A percentile compares a stretch with the other conserved stretches of the same genome.
These are phyloP conservation scores for Actias luna DNA, from an alignment of 2,888 invertebrate genomes.

Conservation along the genomic window DNA sequence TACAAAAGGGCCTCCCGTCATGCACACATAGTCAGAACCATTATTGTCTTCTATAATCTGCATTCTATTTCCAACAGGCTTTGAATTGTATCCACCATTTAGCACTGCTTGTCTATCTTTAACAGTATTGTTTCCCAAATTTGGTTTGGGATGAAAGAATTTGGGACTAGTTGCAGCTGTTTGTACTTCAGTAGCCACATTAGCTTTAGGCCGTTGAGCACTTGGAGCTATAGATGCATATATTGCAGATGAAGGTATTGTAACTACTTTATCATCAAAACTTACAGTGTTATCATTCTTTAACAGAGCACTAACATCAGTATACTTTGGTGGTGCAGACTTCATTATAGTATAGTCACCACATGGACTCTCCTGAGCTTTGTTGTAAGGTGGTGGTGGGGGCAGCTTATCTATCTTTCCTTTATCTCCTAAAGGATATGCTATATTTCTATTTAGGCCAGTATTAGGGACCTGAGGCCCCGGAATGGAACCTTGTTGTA, in stretches of 20 bases:
- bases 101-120: constrained; percentile 61
- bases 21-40: constrained; percentile 91
- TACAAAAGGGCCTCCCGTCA: constrained; percentile 87
- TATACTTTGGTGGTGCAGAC: constrained; percentile 75
- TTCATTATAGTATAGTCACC: constrained; percentile 77
- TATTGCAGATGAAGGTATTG: constrained; percentile 75
- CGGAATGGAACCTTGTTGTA: constrained; percentile 69
- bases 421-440: constrained; percentile 66
- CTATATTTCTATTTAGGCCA: constrained; percentile 53
- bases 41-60: constrained; percentile 86
- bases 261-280: constrained; percentile 71
- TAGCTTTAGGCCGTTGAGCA: constrained; percentile 78
- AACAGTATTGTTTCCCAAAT: constrained; percentile 79
- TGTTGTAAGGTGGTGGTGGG: constrained; percentile 74
- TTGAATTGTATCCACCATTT: constrained; percentile 61
- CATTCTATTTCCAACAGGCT: constrained; percentile 61
- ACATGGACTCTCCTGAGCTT: constrained; percentile 57
- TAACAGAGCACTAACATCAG: constrained; percentile 68
- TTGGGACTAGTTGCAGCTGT: constrained; percentile 77
- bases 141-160: constrained; percentile 81
- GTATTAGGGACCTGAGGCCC: constrained; percentile 72
- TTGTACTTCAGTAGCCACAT: constrained; percentile 80
- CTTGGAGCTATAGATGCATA: constrained; percentile 80
- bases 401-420: constrained; percentile 71
- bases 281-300: constrained; percentile 63